Evolutionary conservation across 2,113 vertebrate species (phyloP).

Genomic region (Peromyscus maniculatus): DNA sequence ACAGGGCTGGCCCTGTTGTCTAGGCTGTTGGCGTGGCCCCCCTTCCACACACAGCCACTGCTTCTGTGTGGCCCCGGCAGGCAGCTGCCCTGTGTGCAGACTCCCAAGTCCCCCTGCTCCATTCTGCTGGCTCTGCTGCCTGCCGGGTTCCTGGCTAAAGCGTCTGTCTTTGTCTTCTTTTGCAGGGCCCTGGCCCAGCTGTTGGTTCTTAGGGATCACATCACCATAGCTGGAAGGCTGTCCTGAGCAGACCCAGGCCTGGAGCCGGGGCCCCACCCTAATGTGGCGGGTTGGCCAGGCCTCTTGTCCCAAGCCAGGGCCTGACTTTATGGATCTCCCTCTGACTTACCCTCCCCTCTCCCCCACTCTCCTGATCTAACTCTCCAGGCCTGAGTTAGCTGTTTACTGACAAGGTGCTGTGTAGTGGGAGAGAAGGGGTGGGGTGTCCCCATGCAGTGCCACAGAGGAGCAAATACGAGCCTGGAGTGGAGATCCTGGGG

Average conservation of each 20-base stretch:
- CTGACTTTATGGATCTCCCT: neutral
- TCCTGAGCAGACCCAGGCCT: neutral
- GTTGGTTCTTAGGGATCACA: constrained; percentile 68
- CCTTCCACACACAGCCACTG: neutral
- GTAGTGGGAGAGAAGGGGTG: constrained; percentile 2
- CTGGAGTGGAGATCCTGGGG: neutral
- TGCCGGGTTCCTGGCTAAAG: neutral
- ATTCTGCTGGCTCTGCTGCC: neutral
- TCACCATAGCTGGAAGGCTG: neutral
- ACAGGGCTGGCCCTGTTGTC: neutral
- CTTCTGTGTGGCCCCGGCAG: neutral
- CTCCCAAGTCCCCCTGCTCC: neutral
- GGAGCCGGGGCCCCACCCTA: constrained; percentile 59
- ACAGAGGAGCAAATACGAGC: neutral
- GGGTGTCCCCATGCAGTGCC: neutral
- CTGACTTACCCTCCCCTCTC: neutral
- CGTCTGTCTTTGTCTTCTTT: constrained; percentile 37
- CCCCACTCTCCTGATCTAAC: neutral
- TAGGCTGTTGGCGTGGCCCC: neutral
- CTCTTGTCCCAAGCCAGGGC: neutral
- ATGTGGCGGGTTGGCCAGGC: neutral
- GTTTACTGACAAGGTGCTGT: constrained; percentile 78
- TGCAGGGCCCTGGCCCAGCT: constrained; percentile 62
- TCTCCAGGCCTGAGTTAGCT: constrained; percentile 57
- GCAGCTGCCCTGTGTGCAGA: too few species aligned